Evolutionary conservation across 2,113 vertebrate species (phyloP).

Genomic region (Nesogale talazaci): DNA sequence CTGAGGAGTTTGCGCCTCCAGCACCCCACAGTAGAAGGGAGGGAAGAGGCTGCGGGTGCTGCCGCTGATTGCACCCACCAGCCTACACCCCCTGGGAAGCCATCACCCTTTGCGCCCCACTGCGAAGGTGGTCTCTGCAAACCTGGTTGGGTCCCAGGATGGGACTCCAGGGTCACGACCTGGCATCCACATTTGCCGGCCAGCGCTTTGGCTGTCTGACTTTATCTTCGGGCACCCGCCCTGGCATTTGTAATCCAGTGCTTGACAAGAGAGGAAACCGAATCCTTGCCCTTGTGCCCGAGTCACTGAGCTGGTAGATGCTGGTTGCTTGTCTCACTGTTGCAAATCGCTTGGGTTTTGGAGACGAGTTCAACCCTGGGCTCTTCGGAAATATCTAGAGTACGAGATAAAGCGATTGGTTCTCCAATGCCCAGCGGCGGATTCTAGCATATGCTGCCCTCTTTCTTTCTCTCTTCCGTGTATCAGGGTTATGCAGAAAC

Average conservation of each 20-base stretch:
- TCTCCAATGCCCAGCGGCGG: neutral
- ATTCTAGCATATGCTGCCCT: neutral
- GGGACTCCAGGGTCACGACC: neutral
- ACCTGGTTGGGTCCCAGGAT: neutral
- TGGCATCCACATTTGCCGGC: neutral
- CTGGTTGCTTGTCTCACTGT: neutral
- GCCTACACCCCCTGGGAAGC: neutral
- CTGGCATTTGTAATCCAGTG: neutral
- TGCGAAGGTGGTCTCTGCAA: neutral
- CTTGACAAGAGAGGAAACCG: conserved; percentile 23
- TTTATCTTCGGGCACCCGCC: neutral
- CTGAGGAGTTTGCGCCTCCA: neutral
- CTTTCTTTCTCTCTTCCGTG: neutral
- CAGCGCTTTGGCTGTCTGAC: neutral
- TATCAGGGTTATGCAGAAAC: neutral
- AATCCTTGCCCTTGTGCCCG: neutral
- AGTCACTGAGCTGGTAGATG: neutral
- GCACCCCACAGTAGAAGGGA: neutral
- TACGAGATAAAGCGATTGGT: neutral
- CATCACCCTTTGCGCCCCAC: neutral
- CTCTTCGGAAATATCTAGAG: neutral
- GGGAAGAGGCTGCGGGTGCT: neutral
- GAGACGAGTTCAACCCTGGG: conserved; percentile 12
- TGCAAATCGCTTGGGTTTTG: neutral
- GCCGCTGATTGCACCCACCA: neutral